Evolutionary conservation across 2,888 invertebrate species (phyloP).

Genomic region (Gerris lacustris): DNA sequence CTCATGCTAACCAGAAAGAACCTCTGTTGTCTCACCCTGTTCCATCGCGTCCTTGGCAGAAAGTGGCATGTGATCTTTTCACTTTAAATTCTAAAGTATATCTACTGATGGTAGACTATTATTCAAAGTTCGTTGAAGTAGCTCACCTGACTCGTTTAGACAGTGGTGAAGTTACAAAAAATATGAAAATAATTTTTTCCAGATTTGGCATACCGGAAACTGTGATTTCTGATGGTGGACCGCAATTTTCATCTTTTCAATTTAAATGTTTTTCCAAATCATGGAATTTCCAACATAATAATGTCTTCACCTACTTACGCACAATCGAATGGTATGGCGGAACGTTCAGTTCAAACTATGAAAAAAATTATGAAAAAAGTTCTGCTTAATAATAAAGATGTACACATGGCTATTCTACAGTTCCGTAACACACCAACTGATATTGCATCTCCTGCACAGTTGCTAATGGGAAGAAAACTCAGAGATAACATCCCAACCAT

Average conservation of each 20-base stretch:
- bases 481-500: constrained; percentile 2
- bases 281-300: constrained; percentile 8
- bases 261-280: neutral
- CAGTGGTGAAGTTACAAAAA: neutral
- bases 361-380: neutral
- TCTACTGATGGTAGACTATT: constrained; percentile 8
- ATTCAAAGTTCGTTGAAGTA: constrained; percentile 8
- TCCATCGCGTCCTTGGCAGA: neutral
- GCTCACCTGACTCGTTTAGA: neutral
- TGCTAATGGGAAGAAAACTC: constrained; percentile 5
- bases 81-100: neutral
- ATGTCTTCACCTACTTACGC: neutral
- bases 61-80: neutral
- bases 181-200: constrained; percentile 10
- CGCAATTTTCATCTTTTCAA: constrained; percentile 4
- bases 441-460: neutral
- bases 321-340: neutral
- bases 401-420: neutral
- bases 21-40: neutral
- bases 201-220: neutral
- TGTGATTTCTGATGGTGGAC: constrained; percentile 6
- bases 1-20: neutral
- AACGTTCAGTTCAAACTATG: constrained; percentile 2
- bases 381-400: neutral
- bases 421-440: constrained; percentile 6